Conservation (phyloP, 37 sponge, comb jelly and placozoan species). For the Aplysina aerophoba region DNA sequence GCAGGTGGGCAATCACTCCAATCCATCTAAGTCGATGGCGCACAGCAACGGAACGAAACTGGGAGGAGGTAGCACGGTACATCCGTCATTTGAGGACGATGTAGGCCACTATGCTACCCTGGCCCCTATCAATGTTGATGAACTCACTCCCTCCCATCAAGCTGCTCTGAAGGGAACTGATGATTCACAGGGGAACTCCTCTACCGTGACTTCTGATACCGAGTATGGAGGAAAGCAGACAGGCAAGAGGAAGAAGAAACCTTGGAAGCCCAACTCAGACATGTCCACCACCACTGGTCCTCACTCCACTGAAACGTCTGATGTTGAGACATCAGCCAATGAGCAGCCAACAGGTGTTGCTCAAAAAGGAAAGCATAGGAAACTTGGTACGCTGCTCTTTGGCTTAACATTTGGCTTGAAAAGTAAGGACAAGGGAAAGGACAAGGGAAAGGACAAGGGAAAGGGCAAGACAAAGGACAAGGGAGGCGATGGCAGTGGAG, state of each 20-base stretch:
- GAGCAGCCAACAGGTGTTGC: conserved; percentile 23
- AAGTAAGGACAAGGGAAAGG: neutral
- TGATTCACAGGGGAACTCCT: conserved; percentile 2
- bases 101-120: neutral
- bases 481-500: neutral
- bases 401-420: conserved; percentile 11
- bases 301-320: conserved; percentile 75
- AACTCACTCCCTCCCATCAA: neutral
- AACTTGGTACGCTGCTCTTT: conserved; percentile 6
- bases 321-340: conserved; percentile 72
- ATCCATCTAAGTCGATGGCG: neutral
- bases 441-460: neutral
- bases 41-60: neutral
- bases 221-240: neutral
- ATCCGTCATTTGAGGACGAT: no score
- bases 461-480: neutral
- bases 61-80: no score
- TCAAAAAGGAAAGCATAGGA: neutral
- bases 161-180: neutral
- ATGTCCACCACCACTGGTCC: conserved; percentile 59
- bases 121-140: neutral
- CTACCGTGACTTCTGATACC: conserved; percentile 3
- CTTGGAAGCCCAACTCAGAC: conserved; percentile 31
- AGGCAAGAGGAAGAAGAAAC: conserved; percentile 34
- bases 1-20: no score